Evolutionary conservation across 2,888 invertebrate species (phyloP), one percentile per base, ranked within the genome.

Genomic region (Agrochola litura): DNA sequence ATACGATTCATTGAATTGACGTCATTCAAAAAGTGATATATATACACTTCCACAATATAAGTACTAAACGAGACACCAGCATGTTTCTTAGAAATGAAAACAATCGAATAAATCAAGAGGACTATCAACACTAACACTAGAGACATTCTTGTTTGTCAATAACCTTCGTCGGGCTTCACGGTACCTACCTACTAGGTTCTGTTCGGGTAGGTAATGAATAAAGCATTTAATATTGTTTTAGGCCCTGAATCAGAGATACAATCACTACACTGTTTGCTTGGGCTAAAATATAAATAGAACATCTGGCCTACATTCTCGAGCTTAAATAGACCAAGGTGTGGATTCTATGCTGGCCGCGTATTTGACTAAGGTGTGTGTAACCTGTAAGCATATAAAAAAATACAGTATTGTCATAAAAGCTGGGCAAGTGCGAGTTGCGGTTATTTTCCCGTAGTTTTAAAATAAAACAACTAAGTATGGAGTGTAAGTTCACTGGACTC

Each of bases 261-360:
- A 71, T 80, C 74, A 60, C 74, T 70, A 30, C 22, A 63, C 41
- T 65, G 61, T 74, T 76, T 74, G 71, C 77, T 72, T 73, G 52
- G 78, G 65, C 22, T 68, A 61, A 73, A 75, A 75, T 74, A 78
- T 76, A 88, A 83, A 84, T 80, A 77, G 80, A 80, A 63, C 77
- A 74, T 66, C 66, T 78, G 78, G 30, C 80, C 76, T 79, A 80
- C 81, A 78, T 86, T 77, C 79, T 75, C 77, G 76, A 82, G 82
- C 68, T 67, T 41, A 79, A 63, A 73, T 72, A 81, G 60, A 73
- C 58, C 14, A 73, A 79, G 49, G 65, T 58, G 61, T 46, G 68
- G 54, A 64, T 64, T 63, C 12, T 41, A 54, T 14, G 46, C 22
- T 61, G 49, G n/a, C 60, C 14, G 37, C 30, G 67, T 79, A 68